Percentiles rank a stretch among this genome's conserved stretches.
Conservation (phyloP, 2,797 vertebrate genomes). For the Merluccius polli region DNA sequence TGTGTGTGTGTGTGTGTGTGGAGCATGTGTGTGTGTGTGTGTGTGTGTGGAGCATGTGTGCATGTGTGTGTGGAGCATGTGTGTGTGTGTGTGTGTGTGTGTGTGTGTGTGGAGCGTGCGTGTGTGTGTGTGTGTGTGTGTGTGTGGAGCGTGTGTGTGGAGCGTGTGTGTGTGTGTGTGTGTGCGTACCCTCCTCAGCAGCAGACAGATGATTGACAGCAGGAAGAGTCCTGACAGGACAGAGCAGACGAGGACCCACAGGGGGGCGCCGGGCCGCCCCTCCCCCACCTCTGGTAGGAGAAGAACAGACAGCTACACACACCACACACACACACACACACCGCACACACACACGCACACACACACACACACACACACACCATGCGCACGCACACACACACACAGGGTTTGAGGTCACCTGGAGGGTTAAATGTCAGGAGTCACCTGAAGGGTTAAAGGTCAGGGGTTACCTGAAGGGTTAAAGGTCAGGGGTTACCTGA, state of each 20-base stretch:
- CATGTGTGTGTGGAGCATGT: no score
- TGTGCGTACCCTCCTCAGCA: constrained; percentile 87
- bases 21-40: no score
- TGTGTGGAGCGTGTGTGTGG: no score
- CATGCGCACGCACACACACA: constrained; percentile 29
- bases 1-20: no score
- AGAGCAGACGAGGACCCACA: constrained; percentile 82
- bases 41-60: no score
- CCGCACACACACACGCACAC: no score
- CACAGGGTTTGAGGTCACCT: neutral
- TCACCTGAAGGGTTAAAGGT: neutral
- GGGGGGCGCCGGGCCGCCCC: constrained; percentile 67
- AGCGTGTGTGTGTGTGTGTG: neutral
- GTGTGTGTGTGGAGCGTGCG: neutral
- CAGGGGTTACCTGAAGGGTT: neutral
- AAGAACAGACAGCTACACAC: constrained; percentile 74
- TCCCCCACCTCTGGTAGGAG: constrained; percentile 26
- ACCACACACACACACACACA: fast-evolving
- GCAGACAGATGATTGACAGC: constrained; percentile 79
- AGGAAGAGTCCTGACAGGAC: constrained; percentile 79
- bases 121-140: neutral
- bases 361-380: constrained; percentile 6
- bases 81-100: no score
- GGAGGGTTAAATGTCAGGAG: no score
- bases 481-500: neutral